Percentiles rank a stretch among this genome's conserved stretches.
Conservation (phyloP, 2,797 vertebrate genomes). For the Octomys mimax region DNA sequence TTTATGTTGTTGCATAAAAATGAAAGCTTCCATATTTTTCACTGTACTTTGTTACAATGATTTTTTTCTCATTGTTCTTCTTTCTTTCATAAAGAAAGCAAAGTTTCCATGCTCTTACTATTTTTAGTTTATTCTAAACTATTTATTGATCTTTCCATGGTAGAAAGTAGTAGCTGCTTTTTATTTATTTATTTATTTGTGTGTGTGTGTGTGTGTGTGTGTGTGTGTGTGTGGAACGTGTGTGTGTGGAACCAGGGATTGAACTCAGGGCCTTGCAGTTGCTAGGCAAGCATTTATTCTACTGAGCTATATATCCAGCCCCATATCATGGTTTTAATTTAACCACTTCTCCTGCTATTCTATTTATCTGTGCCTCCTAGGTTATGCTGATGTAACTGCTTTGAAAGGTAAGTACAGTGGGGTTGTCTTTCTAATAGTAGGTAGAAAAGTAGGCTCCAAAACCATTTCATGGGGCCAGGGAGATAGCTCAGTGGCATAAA, state of each 20-base stretch:
- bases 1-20: background rate
- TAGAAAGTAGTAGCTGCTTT: background rate
- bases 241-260: too few species aligned
- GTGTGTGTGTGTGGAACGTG: too few species aligned
- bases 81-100: conserved; percentile 24
- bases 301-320: too few species aligned
- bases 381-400: background rate
- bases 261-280: too few species aligned
- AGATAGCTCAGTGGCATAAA: too few species aligned
- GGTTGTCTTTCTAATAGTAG: background rate
- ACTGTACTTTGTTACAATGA: background rate
- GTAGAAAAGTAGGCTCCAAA: background rate
- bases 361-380: background rate
- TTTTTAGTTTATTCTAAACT: background rate
- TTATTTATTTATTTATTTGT: background rate
- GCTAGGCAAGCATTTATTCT: too few species aligned
- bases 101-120: background rate
- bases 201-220: too few species aligned
- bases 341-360: background rate
- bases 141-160: background rate
- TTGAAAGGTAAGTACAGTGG: background rate
- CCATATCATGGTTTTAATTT: background rate
- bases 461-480: background rate
- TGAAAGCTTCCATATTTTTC: background rate
- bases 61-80: background rate